phyloP scores from a whole-genome alignment of 2,888 invertebrate genomes.

The Yponomeuta sedellus region DNA sequence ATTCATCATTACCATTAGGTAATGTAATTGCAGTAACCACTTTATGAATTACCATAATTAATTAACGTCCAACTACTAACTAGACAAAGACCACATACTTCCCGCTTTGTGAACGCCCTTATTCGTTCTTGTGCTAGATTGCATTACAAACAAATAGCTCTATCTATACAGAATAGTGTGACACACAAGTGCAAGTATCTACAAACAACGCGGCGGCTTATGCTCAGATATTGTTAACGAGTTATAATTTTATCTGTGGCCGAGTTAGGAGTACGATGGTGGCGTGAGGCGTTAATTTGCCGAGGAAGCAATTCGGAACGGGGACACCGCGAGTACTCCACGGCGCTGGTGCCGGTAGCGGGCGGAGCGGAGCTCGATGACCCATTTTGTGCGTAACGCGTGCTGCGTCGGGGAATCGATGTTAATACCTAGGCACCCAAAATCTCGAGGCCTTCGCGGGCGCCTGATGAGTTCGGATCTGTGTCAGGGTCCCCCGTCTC shows the following conservation, averaged over 20 bases:
- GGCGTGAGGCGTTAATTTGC: slow-evolving; percentile 55
- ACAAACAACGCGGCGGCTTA: slow-evolving; percentile 1
- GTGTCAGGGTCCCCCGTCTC: slow-evolving; percentile 72
- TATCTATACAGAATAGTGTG: neutral
- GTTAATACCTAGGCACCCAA: slow-evolving; percentile 54
- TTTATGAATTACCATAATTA: slow-evolving; percentile 2
- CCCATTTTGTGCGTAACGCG: slow-evolving; percentile 67
- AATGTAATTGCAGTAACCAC: neutral
- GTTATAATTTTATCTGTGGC: slow-evolving; percentile 34
- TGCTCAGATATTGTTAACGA: slow-evolving; percentile 17
- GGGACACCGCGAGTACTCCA: slow-evolving; percentile 38
- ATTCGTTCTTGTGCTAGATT: slow-evolving; percentile 5
- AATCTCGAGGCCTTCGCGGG: slow-evolving; percentile 61
- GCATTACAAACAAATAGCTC: slow-evolving; percentile 8
- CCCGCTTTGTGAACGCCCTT: neutral
- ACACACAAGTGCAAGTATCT: slow-evolving; percentile 4
- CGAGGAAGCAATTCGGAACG: slow-evolving; percentile 63
- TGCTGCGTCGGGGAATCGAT: slow-evolving; percentile 66
- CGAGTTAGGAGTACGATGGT: slow-evolving; percentile 38
- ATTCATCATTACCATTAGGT: neutral
- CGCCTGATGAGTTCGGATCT: slow-evolving; percentile 69
- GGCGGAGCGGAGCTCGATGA: slow-evolving; percentile 33
- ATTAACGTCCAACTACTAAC: neutral
- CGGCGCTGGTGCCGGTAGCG: slow-evolving; percentile 4
- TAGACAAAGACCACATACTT: neutral